Percentiles rank a stretch among this genome's conserved stretches.
Conservation (phyloP, 2,888 invertebrate genomes). For the Drosophila cracens region DNA sequence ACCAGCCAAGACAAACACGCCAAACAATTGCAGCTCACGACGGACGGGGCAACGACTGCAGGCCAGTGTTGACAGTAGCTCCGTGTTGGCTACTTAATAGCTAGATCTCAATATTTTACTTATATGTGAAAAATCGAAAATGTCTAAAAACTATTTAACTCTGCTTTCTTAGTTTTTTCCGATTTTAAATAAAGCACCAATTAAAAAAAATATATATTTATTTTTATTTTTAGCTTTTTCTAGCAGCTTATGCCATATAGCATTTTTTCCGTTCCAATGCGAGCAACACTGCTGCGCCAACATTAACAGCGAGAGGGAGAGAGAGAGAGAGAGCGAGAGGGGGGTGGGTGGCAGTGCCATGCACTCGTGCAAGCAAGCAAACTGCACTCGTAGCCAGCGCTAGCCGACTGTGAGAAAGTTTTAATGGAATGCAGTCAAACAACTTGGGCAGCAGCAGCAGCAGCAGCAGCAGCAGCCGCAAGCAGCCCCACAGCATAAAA, state of each 20-base stretch:
- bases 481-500: slow-evolving; percentile 55
- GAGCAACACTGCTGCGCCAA: slow-evolving; percentile 1
- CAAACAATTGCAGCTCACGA: slow-evolving; percentile 73
- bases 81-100: not conserved
- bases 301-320: not conserved
- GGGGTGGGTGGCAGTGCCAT: slow-evolving; percentile 40
- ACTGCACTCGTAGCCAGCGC: slow-evolving; percentile 39
- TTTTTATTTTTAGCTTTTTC: not conserved
- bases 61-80: not conserved
- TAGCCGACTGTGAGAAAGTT: slow-evolving; percentile 84
- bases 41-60: slow-evolving; percentile 52
- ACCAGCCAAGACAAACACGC: slow-evolving; percentile 78
- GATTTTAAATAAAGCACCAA: not conserved
- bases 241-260: not conserved
- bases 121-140: not conserved
- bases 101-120: not conserved
- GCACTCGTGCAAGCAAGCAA: slow-evolving; percentile 41
- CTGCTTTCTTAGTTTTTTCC: too few relatives aligned
- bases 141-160: not conserved
- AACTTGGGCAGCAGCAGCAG: slow-evolving; percentile 44
- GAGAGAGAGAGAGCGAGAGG: slow-evolving; percentile 5
- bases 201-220: too few relatives aligned
- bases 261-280: not conserved
- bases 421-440: slow-evolving; percentile 85
- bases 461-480: slow-evolving; percentile 52